Conservation (phyloP, 2,888 invertebrate genomes). For the Abrostola triplasia region DNA sequence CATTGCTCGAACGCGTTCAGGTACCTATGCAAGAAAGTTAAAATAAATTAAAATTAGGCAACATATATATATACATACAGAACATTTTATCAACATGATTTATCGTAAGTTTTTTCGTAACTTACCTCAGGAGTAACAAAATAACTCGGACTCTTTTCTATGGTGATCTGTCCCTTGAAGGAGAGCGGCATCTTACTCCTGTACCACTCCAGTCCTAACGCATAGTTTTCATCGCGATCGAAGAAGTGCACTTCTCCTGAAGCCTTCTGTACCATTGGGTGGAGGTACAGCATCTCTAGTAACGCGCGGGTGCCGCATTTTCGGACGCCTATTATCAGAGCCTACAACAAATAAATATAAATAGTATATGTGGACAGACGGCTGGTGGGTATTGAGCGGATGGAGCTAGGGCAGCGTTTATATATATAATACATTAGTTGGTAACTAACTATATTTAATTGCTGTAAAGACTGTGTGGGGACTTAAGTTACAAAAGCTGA, state of each 20-base stretch:
- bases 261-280: slow-evolving; percentile 97
- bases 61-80: no score
- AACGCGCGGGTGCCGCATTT: slow-evolving; percentile 99
- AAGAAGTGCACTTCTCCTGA: slow-evolving; percentile 99
- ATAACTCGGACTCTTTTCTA: slow-evolving; percentile 99
- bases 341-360: slow-evolving; percentile 77
- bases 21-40: slow-evolving; percentile 89
- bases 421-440: no score
- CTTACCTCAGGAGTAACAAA: slow-evolving; percentile 98
- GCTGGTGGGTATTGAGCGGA: no score
- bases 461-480: no score
- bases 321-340: slow-evolving; percentile 97
- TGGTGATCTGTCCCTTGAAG: slow-evolving; percentile 96
- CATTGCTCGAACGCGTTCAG: slow-evolving; percentile 97
- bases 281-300: slow-evolving; percentile 98
- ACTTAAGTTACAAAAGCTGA: no score
- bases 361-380: not conserved
- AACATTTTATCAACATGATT: not conserved
- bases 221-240: slow-evolving; percentile 97
- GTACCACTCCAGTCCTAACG: slow-evolving; percentile 98
- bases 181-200: slow-evolving; percentile 97
- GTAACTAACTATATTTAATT: no score
- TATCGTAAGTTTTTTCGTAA: slow-evolving; percentile 16
- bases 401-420: no score
- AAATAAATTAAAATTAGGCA: no score